phyloP scores from a whole-genome alignment of 2,113 vertebrate species.

The Todiramphus chloris region DNA sequence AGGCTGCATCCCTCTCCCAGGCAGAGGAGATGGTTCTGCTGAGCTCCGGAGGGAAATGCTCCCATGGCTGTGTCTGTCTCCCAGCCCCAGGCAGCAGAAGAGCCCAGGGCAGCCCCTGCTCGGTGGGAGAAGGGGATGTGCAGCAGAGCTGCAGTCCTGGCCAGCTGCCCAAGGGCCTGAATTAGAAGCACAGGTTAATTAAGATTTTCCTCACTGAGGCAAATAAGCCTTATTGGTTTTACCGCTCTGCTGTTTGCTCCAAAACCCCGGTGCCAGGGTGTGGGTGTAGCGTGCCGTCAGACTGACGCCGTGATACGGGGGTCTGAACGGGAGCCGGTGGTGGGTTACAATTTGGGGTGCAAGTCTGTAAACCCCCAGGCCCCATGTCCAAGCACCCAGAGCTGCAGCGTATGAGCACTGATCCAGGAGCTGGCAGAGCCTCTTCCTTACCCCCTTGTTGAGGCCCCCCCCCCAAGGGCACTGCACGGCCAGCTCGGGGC shows the following conservation, averaged over 20 bases:
- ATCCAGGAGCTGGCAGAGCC: too few relatives aligned
- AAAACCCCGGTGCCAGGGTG: background rate
- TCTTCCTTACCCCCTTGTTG: too few relatives aligned
- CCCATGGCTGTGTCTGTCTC: background rate
- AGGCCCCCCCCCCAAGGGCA: background rate
- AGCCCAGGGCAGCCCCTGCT: background rate
- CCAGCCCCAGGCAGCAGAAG: background rate
- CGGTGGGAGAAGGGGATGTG: background rate
- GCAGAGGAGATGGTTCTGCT: background rate
- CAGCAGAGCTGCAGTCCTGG: background rate
- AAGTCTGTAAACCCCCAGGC: background rate
- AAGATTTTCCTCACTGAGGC: background rate
- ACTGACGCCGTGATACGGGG: background rate
- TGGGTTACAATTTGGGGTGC: background rate
- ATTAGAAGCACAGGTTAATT: background rate
- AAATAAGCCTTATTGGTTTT: background rate
- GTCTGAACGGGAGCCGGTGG: background rate
- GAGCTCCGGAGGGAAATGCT: background rate
- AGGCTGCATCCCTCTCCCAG: rapidly evolving
- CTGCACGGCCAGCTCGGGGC: background rate
- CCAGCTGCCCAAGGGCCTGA: background rate
- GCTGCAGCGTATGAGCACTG: background rate
- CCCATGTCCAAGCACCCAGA: rapidly evolving
- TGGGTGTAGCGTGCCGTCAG: rapidly evolving
- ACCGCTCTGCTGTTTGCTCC: background rate